Base-by-base conservation (phyloP, 2,888 invertebrate genomes). In the Hemithea aestivaria region DNA sequence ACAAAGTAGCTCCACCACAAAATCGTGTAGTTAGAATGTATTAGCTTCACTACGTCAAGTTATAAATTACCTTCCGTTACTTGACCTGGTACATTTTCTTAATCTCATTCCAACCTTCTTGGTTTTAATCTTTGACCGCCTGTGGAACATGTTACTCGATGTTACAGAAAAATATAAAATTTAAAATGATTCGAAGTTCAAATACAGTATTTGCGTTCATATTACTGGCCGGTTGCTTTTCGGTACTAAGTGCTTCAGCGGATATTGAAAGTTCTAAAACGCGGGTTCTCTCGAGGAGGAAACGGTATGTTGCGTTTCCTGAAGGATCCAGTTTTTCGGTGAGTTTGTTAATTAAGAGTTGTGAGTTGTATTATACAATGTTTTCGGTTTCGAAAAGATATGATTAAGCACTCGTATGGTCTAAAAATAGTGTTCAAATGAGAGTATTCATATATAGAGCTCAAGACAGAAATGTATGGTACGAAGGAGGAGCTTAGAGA, bases 261-360 rank as follows among this genome's bases (percentile, higher is more conserved):
- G 47, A 54, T 35, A 40, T 34, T 35, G 40, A 29, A 34, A 21
- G 26, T 35, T 38, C 37, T 22, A 31, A 53, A 31, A 66, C 74
- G 10, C 78, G 62, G 51, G 56, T 83, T 51, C 73, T 91, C 46
- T 89, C 90, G 0, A 82, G 92, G 39, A 83, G 76, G 44, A 90
- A 88, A 55, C 82, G 92, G 56, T 92, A 91, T 59, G 88, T 92
- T 7, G 90, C 91, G 12, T 92, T 92, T 73, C 92, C 92, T 1
- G 92, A 92, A 67, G 92, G 92, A 8, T 90, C 91, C 7, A 91
- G 90, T 72, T 90, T 91, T 73, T 91, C 91, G 42, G 91, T 91
- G 62, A 90, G 90, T 88, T 40, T 27, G 36, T 38, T 48, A 9
- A n/a, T n/a, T n/a, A n/a, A n/a, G n/a, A n/a, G n/a, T n/a, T n/a